Evolutionary conservation across 64 coral and sea anemone species (phyloP).

Genomic region (Porites australiensis): DNA sequence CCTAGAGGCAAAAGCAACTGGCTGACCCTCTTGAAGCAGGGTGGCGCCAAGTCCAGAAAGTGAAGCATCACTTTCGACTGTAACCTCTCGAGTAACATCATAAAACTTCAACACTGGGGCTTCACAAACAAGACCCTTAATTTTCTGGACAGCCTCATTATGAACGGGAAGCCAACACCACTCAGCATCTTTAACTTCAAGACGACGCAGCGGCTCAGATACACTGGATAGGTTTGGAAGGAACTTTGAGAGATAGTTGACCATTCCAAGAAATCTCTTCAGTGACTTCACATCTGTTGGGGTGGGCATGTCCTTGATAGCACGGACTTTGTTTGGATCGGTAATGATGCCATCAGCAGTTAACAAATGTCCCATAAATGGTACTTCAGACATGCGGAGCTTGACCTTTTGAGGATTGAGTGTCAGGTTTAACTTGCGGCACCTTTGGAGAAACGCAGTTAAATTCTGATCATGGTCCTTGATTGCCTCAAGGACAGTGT

Average conservation of each 20-base stretch:
- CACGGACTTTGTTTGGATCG: conserved; percentile 65
- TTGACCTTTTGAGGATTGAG: conserved; percentile 24
- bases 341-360: conserved; percentile 59
- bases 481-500: background rate
- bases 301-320: conserved; percentile 53
- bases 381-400: background rate
- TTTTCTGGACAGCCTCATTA: conserved; percentile 41
- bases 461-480: conserved; percentile 43
- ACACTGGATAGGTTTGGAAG: no score
- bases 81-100: conserved; percentile 54
- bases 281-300: conserved; percentile 61
- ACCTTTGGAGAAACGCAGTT: background rate
- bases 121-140: conserved; percentile 49
- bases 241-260: conserved; percentile 41
- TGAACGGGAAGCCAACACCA: conserved; percentile 59
- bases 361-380: conserved; percentile 64
- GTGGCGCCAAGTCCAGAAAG: conserved; percentile 50
- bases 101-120: conserved; percentile 62
- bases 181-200: conserved; percentile 58
- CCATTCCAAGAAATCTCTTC: conserved; percentile 54
- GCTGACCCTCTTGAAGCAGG: conserved; percentile 59
- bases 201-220: conserved; percentile 27
- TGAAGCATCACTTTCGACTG: conserved; percentile 57
- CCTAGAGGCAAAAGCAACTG: conserved; percentile 70
- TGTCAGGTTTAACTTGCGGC: background rate